phyloP scores from a whole-genome alignment of 2,113 vertebrate genomes.

The Grammomys surdaster region DNA sequence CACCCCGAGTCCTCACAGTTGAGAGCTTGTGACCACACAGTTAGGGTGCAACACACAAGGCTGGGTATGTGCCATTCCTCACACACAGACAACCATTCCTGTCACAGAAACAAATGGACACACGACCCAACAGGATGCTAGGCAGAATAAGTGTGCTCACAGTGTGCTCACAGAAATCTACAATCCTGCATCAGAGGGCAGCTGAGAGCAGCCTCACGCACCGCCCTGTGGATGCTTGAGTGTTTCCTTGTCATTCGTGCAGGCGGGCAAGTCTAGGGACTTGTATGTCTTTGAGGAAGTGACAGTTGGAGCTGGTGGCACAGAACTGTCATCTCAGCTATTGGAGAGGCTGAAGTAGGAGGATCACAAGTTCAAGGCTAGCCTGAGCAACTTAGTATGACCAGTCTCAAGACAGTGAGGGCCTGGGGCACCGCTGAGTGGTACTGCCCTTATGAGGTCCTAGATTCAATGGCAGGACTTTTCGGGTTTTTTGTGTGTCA shows the following conservation, averaged over 20 bases:
- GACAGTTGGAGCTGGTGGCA: neutral
- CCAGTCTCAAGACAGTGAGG: neutral
- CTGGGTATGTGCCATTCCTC: neutral
- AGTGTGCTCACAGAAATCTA: no score
- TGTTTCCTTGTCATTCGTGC: neutral
- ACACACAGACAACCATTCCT: neutral
- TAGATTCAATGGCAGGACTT: neutral
- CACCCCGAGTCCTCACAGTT: neutral
- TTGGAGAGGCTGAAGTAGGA: neutral
- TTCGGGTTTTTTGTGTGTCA: neutral
- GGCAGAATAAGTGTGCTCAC: neutral
- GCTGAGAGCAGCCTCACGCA: neutral
- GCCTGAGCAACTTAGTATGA: neutral
- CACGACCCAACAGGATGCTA: neutral
- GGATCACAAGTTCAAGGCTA: neutral
- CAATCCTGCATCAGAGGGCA: neutral
- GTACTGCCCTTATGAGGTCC: neutral
- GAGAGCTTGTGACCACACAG: neutral
- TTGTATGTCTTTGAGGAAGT: neutral
- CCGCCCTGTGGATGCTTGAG: fast-evolving
- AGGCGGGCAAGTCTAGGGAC: neutral
- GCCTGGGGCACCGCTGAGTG: neutral
- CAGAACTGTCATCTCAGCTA: neutral
- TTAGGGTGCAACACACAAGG: neutral
- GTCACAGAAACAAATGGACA: neutral